Percentiles rank a stretch among this genome's conserved stretches.
Conservation (phyloP, 2,113 vertebrate species). For the Prietella phreatophila region DNA sequence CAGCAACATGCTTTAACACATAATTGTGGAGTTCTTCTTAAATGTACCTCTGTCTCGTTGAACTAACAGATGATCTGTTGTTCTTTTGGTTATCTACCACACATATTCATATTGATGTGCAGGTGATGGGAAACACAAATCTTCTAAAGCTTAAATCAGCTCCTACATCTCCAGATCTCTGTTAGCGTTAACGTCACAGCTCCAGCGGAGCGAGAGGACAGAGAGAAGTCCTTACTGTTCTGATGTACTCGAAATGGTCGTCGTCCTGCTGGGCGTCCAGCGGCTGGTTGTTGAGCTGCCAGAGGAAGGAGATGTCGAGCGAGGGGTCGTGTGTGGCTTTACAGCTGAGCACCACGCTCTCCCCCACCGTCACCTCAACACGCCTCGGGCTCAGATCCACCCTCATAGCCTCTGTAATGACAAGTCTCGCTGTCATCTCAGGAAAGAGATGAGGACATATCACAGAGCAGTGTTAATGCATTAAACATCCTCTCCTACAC, state of each 20-base stretch:
- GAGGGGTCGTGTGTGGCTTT: slow-evolving; percentile 86
- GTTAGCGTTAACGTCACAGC: neutral
- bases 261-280: slow-evolving; percentile 87
- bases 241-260: slow-evolving; percentile 93
- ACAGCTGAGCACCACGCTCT: slow-evolving; percentile 94
- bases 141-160: neutral
- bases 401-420: slow-evolving; percentile 85
- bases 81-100: neutral
- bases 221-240: slow-evolving; percentile 81
- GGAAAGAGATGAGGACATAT: slow-evolving; percentile 24
- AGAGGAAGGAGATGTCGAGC: slow-evolving; percentile 86
- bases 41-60: neutral
- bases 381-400: slow-evolving; percentile 87
- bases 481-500: neutral
- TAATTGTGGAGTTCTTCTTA: neutral
- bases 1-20: too few species aligned
- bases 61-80: neutral
- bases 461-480: neutral
- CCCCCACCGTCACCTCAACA: slow-evolving; percentile 90
- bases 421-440: slow-evolving; percentile 69
- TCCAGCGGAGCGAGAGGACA: neutral
- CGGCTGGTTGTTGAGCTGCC: slow-evolving; percentile 85
- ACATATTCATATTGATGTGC: neutral
- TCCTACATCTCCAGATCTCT: neutral
- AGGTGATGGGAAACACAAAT: neutral